Percentiles rank a stretch among this genome's conserved stretches.
Conservation (phyloP, 2,888 invertebrate genomes). For the Beris chalybata region DNA sequence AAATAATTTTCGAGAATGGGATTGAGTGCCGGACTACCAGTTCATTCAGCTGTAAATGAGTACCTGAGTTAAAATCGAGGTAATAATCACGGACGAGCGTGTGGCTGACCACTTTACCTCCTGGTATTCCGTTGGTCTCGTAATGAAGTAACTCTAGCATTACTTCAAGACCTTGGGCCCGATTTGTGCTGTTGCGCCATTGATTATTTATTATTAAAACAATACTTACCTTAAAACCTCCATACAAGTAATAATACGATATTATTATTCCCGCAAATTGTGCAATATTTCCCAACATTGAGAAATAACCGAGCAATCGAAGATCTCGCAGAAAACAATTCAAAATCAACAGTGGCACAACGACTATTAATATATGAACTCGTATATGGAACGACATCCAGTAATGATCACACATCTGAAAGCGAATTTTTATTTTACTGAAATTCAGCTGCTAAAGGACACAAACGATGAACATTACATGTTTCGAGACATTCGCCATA, state of each 20-base stretch:
- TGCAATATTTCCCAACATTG: constrained; percentile 1
- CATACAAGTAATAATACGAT: constrained; percentile 1
- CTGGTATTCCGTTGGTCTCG: no score
- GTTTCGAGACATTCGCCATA: constrained; percentile 6
- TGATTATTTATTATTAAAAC: background rate
- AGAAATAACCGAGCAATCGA: background rate
- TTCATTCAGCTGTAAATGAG: no score
- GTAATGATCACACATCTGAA: constrained; percentile 3
- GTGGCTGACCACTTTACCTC: no score
- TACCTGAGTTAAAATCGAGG: no score
- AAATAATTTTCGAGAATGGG: no score
- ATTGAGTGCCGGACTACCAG: no score
- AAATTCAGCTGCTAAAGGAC: background rate
- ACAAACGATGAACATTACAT: background rate
- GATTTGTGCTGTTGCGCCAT: no score
- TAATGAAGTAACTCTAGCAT: no score
- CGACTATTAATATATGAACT: background rate
- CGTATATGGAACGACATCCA: background rate
- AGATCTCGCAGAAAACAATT: constrained; percentile 5
- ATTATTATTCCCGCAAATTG: background rate
- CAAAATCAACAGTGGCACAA: constrained; percentile 1
- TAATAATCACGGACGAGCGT: no score
- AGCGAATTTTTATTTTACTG: background rate
- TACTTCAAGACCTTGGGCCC: no score
- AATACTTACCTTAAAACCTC: background rate